Evolutionary conservation across 2,113 vertebrate species (phyloP), one percentile per base, ranked within the genome.

Genomic region (Perccottus glenii): DNA sequence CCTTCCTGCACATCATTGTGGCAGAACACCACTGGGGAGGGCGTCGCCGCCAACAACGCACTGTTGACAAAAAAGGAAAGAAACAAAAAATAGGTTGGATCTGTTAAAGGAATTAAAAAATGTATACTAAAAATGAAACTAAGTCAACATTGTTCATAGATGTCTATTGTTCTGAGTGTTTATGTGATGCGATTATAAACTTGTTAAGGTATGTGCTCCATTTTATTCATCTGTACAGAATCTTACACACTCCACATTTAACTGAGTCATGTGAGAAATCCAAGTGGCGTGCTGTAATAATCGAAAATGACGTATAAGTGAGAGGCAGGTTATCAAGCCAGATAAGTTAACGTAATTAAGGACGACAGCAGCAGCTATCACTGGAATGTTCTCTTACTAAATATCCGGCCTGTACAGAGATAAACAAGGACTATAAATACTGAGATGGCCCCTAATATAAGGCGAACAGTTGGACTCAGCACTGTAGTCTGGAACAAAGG

Each of bases 1-100:
- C 96, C 96, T 95, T 98, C 96, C 83, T 96, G 95, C 58, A 97
- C 93, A 0, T 98, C 96, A 11, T 98, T 98, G 85, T 98, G 96
- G 82, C 96, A 98, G 86, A 98, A 98, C 52, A 98, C 95, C 64
- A 98, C 96, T 0, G 95, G 96, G 0, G 96, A 98, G 0, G 92
- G 89, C 33, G 96, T 96, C 1, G 88, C 86, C 38, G 91, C 88
- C 47, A 98, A 89, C 60, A 98, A 79, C 10, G 82, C 77, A 80
- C 97, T 98, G 75, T 69, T 35, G 1, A 64, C 3, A 59, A 65
- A 35, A n/a, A 10, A 59, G 45, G 11, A 5, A 64, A 14, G 33
- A 36, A 71, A 44, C 11, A 58, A 5, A 53, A 43, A 11, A 8
- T 11, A 2, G 42, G 19, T 43, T 43, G 42, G 7, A 6, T 43